Evolutionary conservation across 2,113 vertebrate genomes (phyloP).

Genomic region (Sinocyclocheilus anshuiensis): DNA sequence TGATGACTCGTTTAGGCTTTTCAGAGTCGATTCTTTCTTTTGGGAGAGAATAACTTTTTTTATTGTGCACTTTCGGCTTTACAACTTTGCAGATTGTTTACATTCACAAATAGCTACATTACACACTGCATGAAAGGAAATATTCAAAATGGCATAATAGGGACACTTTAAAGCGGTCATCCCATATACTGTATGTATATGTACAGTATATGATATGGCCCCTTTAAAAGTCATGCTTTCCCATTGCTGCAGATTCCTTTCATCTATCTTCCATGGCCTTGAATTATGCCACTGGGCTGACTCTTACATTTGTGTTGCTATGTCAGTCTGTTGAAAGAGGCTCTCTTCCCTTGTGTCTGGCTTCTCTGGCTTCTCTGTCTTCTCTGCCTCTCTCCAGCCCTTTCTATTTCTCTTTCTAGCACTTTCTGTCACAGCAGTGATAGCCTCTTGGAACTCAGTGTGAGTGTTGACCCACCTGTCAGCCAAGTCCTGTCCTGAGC

Average conservation of each 20-base stretch:
- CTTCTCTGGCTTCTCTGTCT: conserved; percentile 1
- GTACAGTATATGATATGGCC: not conserved
- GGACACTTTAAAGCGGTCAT: too few relatives aligned
- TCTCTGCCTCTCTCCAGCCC: not conserved
- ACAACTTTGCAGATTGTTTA: too few relatives aligned
- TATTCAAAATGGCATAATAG: too few relatives aligned
- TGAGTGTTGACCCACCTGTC: conserved; percentile 46
- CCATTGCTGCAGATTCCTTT: not conserved
- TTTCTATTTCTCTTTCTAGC: conserved; percentile 1
- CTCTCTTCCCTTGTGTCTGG: not conserved
- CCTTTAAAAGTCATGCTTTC: not conserved
- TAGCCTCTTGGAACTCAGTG: conserved; percentile 39
- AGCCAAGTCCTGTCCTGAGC: conserved; percentile 31
- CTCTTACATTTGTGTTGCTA: not conserved
- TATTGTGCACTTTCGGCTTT: too few relatives aligned
- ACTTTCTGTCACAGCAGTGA: conserved; percentile 35
- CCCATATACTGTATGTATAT: too few relatives aligned
- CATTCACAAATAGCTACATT: too few relatives aligned
- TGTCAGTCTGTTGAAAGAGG: conserved; percentile 23
- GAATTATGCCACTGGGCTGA: conserved; percentile 8
- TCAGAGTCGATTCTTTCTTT: too few relatives aligned
- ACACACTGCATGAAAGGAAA: too few relatives aligned
- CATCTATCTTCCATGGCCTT: not conserved
- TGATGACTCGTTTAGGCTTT: too few relatives aligned
- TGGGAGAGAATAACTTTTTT: too few relatives aligned